Conservation (phyloP, 2,113 vertebrate genomes). For the Nibea albiflora region DNA sequence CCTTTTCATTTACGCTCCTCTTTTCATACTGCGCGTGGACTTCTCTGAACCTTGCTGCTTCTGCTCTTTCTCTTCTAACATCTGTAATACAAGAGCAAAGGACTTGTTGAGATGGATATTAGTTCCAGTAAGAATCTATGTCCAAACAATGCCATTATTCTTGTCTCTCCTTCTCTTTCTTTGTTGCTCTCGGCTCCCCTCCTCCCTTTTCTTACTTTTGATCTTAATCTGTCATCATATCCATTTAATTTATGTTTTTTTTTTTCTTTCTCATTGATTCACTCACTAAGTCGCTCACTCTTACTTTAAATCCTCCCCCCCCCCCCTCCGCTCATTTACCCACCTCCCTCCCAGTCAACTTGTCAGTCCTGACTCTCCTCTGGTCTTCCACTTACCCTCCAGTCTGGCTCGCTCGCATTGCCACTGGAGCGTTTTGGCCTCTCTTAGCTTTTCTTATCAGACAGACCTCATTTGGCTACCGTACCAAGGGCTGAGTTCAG, state of each 20-base stretch:
- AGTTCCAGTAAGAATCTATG: not conserved
- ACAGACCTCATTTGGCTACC: conserved; percentile 70
- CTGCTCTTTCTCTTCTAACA: too few species aligned
- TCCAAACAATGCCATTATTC: not conserved
- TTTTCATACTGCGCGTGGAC: not conserved
- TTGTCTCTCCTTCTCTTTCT: not conserved
- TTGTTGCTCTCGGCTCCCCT: not conserved
- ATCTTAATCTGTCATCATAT: not conserved
- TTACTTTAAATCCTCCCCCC: not conserved
- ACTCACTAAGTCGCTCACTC: not conserved
- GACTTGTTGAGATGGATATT: not conserved
- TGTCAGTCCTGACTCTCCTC: conserved; percentile 29
- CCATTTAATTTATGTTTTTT: not conserved
- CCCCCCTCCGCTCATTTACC: not conserved
- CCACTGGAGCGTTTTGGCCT: conserved; percentile 61
- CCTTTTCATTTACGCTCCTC: not conserved
- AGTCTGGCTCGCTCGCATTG: conserved; percentile 23
- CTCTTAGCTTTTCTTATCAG: conserved; percentile 62
- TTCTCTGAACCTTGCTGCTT: not conserved
- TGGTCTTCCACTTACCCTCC: conserved; percentile 47
- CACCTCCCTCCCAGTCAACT: conserved; percentile 1
- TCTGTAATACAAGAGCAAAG: not conserved
- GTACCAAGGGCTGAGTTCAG: conserved; percentile 61
- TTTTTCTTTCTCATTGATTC: not conserved
- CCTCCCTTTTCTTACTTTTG: not conserved